Percentiles rank a stretch among this genome's conserved stretches.
phyloP scores from a whole-genome alignment of 2,113 vertebrate species.

The Choloepus hoffmanni region DNA sequence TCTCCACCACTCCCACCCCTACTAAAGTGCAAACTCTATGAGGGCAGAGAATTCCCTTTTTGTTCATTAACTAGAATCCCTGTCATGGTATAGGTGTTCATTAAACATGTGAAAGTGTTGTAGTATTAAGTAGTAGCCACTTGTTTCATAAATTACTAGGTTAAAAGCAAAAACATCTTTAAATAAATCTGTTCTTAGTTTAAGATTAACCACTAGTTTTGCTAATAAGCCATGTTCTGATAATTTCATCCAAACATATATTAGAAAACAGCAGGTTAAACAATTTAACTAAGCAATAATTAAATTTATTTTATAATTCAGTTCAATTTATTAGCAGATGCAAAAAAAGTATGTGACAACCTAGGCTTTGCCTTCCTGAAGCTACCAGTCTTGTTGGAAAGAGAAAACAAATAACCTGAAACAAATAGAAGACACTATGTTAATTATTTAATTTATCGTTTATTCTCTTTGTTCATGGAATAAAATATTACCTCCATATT shows the following conservation, averaged over 20 bases:
- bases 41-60: background rate
- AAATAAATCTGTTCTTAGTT: background rate
- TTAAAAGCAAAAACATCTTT: background rate
- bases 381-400: background rate
- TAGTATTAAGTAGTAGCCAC: background rate
- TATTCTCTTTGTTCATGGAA: background rate
- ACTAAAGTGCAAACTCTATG: background rate
- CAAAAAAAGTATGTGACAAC: background rate
- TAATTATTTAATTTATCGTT: background rate
- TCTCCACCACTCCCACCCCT: background rate
- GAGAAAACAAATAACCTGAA: background rate
- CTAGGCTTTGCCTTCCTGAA: background rate
- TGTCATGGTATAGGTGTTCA: background rate
- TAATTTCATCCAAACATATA: slow-evolving; percentile 29
- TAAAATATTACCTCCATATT: background rate
- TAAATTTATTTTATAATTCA: too few species aligned
- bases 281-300: background rate
- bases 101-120: background rate
- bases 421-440: background rate
- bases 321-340: background rate
- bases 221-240: background rate
- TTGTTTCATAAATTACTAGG: background rate
- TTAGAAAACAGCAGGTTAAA: background rate
- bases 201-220: background rate
- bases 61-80: background rate